These are phyloP conservation scores for Mactra quadrangularis DNA, from an alignment of 1,140 invertebrate genomes.

Conservation along the genomic window DNA sequence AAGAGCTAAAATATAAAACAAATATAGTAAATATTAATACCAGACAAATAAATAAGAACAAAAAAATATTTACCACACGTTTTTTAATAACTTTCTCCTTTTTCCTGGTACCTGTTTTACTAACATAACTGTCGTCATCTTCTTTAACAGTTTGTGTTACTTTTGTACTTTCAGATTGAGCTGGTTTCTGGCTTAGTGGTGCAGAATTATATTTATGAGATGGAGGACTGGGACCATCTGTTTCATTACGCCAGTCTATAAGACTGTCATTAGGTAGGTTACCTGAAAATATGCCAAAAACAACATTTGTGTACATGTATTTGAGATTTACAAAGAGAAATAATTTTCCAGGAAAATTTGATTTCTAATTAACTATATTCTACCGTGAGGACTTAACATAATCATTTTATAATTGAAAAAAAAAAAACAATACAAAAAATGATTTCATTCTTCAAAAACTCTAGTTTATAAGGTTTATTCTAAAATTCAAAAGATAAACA, in stretches of 20 bases:
- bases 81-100: background rate
- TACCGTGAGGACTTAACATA: background rate
- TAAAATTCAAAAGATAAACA: too few relatives aligned
- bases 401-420: background rate
- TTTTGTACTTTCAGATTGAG: background rate
- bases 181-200: background rate
- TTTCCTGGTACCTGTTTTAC: background rate
- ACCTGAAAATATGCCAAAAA: background rate
- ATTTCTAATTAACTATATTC: background rate
- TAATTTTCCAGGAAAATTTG: background rate
- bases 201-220: background rate
- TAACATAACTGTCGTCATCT: background rate
- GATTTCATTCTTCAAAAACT: background rate
- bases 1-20: too few relatives aligned
- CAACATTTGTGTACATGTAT: background rate
- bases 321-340: background rate
- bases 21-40: too few relatives aligned
- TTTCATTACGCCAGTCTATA: background rate
- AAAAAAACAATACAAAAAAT: background rate
- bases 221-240: background rate
- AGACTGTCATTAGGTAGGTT: conserved; percentile 25
- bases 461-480: too few relatives aligned
- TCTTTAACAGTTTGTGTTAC: background rate
- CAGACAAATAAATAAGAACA: background rate
- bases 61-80: background rate